Evolutionary conservation across 1,140 invertebrate genomes (phyloP), one percentile per base, ranked within the genome.

Genomic region (Calephelis nemesis): DNA sequence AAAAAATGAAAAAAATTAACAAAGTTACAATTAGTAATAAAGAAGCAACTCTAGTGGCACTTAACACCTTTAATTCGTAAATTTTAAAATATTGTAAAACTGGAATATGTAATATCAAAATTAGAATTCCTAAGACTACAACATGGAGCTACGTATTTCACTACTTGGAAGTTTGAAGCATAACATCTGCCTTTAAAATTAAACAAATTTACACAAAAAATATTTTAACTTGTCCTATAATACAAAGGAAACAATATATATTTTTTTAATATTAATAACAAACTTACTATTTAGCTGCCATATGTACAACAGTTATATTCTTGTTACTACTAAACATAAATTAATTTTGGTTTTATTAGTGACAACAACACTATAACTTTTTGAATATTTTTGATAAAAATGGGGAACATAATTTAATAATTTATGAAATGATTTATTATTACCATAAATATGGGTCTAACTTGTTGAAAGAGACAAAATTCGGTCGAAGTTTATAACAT

Each of bases 291-390:
- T 47, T 74, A 87, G 84, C 82, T 83, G 84, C 83, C 84, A 69
- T 83, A 83, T 84, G 75, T 82, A 87, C 84, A 87, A 85, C 83
- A 69, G 65, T 58, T 54, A 58, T 58, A 47, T 67, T 42, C 19
- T 19, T 60, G 50, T 64, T 65, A 67, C 48, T 63, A 63, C 52
- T 68, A 69, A 62, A 66, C 52, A 63, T 73, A 74, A 69, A 69
- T 71, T 75, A 74, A 75, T 75, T 78, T 75, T 75, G 74, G 72
- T 75, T 69, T 63, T 72, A 65, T 13, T 45, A 66, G 47, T 66
- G 65, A 52, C 50, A 66, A 66, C 65, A 66, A 19, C 19, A 58
- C 47, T 52, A 52, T 7, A 30, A 54, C 10, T 2, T 54, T 40
- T 13, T 42, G 42, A 47, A 8, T 42, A 10, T 1, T 30, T 39